A percentile compares a stretch with the other conserved stretches of the same genome.
Conservation (phyloP, 2,888 invertebrate species). For the Branchellion lobata region DNA sequence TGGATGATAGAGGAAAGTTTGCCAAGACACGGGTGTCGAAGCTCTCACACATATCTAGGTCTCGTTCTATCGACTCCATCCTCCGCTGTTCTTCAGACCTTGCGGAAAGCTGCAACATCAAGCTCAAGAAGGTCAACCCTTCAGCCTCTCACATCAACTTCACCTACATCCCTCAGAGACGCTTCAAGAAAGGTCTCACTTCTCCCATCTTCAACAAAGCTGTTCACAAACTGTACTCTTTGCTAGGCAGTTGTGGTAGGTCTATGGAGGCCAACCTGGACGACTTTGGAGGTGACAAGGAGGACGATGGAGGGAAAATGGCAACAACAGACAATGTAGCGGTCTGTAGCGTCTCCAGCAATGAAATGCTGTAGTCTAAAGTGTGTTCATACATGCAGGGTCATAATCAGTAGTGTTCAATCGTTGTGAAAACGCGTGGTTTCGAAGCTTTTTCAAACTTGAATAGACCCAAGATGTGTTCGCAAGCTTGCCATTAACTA, state of each 20-base stretch:
- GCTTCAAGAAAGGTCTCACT: not conserved
- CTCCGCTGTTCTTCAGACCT: not conserved
- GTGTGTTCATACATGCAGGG: no score
- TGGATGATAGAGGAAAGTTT: no score
- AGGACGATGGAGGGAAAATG: not conserved
- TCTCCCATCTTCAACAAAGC: slow-evolving; percentile 16
- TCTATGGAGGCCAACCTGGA: not conserved
- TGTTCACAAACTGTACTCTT: not conserved
- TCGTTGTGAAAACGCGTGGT: no score
- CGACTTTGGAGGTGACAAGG: not conserved
- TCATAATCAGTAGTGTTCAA: no score
- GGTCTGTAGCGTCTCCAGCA: no score
- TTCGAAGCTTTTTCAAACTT: no score
- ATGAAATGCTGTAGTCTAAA: no score
- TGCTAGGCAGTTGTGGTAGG: slow-evolving; percentile 1
- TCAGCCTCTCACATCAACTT: slow-evolving; percentile 16
- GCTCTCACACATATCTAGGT: not conserved
- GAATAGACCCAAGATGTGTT: no score
- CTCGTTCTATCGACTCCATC: not conserved
- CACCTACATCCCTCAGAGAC: not conserved
- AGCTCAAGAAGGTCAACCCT: not conserved
- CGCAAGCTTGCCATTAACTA: no score
- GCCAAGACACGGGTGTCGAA: no score
- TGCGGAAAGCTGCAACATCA: not conserved
- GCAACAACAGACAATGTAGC: no score